Base-by-base conservation (phyloP, 2,888 invertebrate species). In the Trichopoda pennipes region DNA sequence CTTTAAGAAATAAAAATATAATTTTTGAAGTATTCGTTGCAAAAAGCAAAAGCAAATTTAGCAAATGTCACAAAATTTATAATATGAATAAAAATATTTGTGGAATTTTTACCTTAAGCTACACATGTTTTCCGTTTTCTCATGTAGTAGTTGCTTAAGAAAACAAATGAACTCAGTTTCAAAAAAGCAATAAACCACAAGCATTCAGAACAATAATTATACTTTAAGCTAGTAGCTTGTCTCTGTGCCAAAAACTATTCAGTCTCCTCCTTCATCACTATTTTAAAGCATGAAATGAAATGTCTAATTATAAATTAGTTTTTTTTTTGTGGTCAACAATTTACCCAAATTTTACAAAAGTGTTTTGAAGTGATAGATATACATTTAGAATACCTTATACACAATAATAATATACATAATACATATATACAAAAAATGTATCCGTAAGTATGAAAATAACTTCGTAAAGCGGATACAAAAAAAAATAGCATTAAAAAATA, bases 231-330 rank as follows among this genome's bases (percentile, higher is more conserved):
- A 28, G 2, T 42, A 60, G n/a, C 12, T 3, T 17, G n/a, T 32
- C 0, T 14, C 44, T 56, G 6, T 38, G 56, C 21, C 75, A 51
- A 60, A 23, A 75, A 66, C 56, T 28, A 32, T 8, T 28, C 58
- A 58, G 3, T 32, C 17, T 51, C 28, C 17, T 51, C 28, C 28
- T 16, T 63, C 17, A 16, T 42, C 17, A 51, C 21, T 19, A 51
- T 44, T 32, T 51, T 60, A n/a, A 42, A n/a, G 19, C 0, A 69
- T 35, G 23, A 68, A 61, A 76, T 47, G 9, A 51, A 68, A 76
- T 60, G 47, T 53, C 60, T 47, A 17, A 47, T n/a, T 68, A 69
- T 68, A 69, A 61, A 69, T 61, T 69, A 47, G 14, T 61, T 10
- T 53, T 51, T 56, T 56, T 58, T 47, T 14, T n/a, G 19, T 64